Percentiles rank a stretch among this genome's conserved stretches.
Evolutionary conservation across 2,797 vertebrate genomes (phyloP).

Genomic region (Lutjanus campechanus): DNA sequence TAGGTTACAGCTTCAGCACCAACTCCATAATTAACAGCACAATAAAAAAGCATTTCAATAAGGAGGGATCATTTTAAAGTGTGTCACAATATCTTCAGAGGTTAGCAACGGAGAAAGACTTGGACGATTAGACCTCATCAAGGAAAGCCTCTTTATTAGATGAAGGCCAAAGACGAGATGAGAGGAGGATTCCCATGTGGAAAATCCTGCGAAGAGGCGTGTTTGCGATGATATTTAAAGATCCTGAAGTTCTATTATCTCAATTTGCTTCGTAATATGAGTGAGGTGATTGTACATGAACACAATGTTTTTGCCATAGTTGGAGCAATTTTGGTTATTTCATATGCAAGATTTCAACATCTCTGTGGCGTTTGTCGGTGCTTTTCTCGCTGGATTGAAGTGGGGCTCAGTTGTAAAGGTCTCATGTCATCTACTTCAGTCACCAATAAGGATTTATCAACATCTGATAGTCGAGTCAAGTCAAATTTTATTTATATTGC

Average conservation of each 20-base stretch:
- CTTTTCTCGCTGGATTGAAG: not conserved
- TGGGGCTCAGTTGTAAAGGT: not conserved
- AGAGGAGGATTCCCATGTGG: not conserved
- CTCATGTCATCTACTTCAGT: not conserved
- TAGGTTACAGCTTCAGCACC: not conserved
- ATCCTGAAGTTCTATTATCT: not conserved
- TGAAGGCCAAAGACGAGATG: not conserved
- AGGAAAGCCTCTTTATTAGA: not conserved
- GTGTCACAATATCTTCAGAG: slow-evolving; percentile 3
- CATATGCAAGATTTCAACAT: not conserved
- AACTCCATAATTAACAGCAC: slow-evolving; percentile 6
- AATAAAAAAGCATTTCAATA: slow-evolving; percentile 24
- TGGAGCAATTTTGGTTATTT: not conserved
- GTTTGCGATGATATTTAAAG: not conserved
- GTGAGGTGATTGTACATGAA: not conserved
- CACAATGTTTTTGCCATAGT: not conserved
- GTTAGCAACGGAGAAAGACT: not conserved
- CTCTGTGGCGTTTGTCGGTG: slow-evolving; percentile 1
- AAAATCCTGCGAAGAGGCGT: not conserved
- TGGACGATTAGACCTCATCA: slow-evolving; percentile 16
- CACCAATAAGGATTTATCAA: not conserved
- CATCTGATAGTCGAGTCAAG: not conserved
- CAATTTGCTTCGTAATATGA: not conserved
- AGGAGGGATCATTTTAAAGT: slow-evolving; percentile 13
- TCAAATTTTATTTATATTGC: too few relatives aligned